phyloP scores from a whole-genome alignment of 1,140 invertebrate genomes.

The Antheraea mylitta region DNA sequence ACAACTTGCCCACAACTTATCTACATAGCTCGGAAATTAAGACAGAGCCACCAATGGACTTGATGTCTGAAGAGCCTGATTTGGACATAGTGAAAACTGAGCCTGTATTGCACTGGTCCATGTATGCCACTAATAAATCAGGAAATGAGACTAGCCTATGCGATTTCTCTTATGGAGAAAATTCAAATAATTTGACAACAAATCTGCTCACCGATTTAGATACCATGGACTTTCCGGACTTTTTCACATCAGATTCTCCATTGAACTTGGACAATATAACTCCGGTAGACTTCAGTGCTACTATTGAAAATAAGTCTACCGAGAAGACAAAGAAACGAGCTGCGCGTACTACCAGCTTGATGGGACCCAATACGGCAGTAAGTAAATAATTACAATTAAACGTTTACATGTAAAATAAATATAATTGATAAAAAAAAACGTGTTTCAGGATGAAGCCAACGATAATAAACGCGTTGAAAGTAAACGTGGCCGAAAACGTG shows the following conservation, averaged over 20 bases:
- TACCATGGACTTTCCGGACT: conserved; percentile 47
- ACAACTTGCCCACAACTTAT: conserved; percentile 22
- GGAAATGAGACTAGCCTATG: conserved; percentile 42
- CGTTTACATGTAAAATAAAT: background rate
- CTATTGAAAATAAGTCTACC: conserved; percentile 24
- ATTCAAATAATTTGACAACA: conserved; percentile 32
- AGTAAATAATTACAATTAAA: conserved; percentile 16
- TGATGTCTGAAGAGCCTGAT: conserved; percentile 45
- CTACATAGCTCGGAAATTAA: conserved; percentile 35
- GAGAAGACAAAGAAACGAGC: conserved; percentile 40
- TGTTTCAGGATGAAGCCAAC: conserved; percentile 35
- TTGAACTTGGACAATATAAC: conserved; percentile 42
- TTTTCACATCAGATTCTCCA: conserved; percentile 40
- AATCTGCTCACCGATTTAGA: conserved; percentile 42
- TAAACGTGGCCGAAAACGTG: conserved; percentile 54
- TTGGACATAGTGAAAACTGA: conserved; percentile 54
- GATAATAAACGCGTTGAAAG: conserved; percentile 35
- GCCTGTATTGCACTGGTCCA: conserved; percentile 48
- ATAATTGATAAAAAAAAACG: too few species aligned
- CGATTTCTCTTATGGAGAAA: conserved; percentile 53
- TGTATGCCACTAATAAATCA: conserved; percentile 24
- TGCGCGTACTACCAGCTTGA: conserved; percentile 36
- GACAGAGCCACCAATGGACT: conserved; percentile 36
- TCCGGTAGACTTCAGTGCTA: conserved; percentile 25
- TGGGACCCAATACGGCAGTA: conserved; percentile 33